These are phyloP conservation scores for Diachrysia chrysitis DNA, from an alignment of 2,888 invertebrate species.

Conservation along the genomic window DNA sequence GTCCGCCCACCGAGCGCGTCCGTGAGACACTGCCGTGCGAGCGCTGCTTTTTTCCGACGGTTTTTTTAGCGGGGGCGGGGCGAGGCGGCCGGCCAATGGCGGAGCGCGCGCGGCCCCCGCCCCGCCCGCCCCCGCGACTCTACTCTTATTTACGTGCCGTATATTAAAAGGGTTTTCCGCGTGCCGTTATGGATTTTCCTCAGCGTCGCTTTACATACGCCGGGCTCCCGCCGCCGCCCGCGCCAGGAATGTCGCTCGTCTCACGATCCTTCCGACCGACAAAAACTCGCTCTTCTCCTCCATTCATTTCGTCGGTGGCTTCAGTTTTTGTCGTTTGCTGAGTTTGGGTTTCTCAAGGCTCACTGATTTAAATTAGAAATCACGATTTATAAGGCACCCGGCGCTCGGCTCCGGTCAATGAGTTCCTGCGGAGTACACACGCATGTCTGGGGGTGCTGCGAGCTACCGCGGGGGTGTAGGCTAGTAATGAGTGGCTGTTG, in stretches of 20 bases:
- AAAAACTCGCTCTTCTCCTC: slow-evolving; percentile 54
- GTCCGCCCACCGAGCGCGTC: slow-evolving; percentile 84
- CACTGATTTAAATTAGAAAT: slow-evolving; percentile 52
- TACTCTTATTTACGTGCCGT: slow-evolving; percentile 87
- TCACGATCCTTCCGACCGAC: slow-evolving; percentile 31
- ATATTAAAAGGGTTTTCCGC: slow-evolving; percentile 90
- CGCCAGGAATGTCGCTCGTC: slow-evolving; percentile 42
- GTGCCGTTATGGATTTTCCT: slow-evolving; percentile 88
- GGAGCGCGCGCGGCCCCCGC: slow-evolving; percentile 67
- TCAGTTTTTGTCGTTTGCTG: slow-evolving; percentile 52
- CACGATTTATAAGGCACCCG: slow-evolving; percentile 23
- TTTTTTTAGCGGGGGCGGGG: slow-evolving; percentile 84
- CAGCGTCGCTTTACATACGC: slow-evolving; percentile 82
- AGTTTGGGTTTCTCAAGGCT: slow-evolving; percentile 49
- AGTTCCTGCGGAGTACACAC: slow-evolving; percentile 14
- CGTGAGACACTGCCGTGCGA: slow-evolving; percentile 85
- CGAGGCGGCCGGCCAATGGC: slow-evolving; percentile 78
- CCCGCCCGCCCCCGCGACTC: slow-evolving; percentile 65
- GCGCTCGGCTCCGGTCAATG: slow-evolving; percentile 7
- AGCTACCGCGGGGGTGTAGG: slow-evolving; percentile 16
- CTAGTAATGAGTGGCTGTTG: slow-evolving; percentile 50
- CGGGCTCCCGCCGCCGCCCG: slow-evolving; percentile 34
- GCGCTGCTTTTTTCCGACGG: slow-evolving; percentile 78
- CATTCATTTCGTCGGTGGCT: slow-evolving; percentile 58
- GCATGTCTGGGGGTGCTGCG: slow-evolving; percentile 10